Evolutionary conservation across 1,140 invertebrate species (phyloP), one percentile per base, ranked within the genome.

Genomic region (Homarus americanus): DNA sequence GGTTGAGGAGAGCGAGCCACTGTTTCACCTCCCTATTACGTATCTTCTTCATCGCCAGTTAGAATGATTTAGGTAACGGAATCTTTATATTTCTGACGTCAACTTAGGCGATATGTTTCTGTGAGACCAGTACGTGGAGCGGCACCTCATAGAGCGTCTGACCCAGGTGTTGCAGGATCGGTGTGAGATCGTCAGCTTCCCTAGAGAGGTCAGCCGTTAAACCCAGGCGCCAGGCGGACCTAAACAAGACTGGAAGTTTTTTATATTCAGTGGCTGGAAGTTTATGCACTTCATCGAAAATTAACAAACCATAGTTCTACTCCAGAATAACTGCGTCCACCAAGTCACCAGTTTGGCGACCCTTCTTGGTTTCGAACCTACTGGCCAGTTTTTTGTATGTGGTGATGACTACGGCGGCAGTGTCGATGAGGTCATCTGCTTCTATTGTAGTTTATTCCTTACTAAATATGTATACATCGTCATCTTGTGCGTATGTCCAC

Each of bases 261-360:
- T 73, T 41, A 73, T 87, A 78, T 28, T 58, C 84, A 0, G 40
- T 20, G 17, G 73, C 84, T 3, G 84, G 84, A 17, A 78, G 72
- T 7, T 87, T 28, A 32, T 87, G 84, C 0, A 87, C 84, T 44
- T 87, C 84, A 53, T 87, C 84, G 17, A 87, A 28, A 2, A 87
- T 32, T 15, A 87, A 20, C 9, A 87, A 28, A 20, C 73, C 44
- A 41, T 76, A 78, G 1, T 15, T 58, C 4, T 58, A 20, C 24
- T 20, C 4, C 5, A 58, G 20, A 24, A 58, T n/a, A n/a, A n/a
- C n/a, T n/a, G n/a, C n/a, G n/a, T n/a, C n/a, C n/a, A n/a, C n/a
- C n/a, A n/a, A n/a, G n/a, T n/a, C n/a, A n/a, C n/a, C n/a, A n/a
- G n/a, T n/a, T n/a, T n/a, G n/a, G n/a, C n/a, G n/a, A n/a, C 44